Evolutionary conservation across 2,888 invertebrate species (phyloP).

Genomic region (Neoascia interrupta): DNA sequence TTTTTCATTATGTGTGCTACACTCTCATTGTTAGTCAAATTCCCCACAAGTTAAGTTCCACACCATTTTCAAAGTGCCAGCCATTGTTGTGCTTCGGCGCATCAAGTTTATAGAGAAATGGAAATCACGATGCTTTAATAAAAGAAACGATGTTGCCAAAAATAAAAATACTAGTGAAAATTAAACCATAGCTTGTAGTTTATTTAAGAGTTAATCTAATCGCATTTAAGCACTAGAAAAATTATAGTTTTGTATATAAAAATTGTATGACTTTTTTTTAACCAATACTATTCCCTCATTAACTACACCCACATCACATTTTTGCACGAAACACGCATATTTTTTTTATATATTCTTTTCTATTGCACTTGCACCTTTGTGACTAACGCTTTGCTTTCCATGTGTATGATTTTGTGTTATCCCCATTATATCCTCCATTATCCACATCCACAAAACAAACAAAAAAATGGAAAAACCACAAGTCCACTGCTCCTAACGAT

Average conservation of each 20-base stretch:
- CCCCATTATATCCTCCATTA: not conserved
- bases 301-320: slow-evolving; percentile 11
- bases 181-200: slow-evolving; percentile 17
- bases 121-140: slow-evolving; percentile 56
- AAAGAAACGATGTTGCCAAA: slow-evolving; percentile 53
- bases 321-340: slow-evolving; percentile 31
- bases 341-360: slow-evolving; percentile 12
- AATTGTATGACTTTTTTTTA: slow-evolving; percentile 47
- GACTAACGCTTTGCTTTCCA: slow-evolving; percentile 47
- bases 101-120: slow-evolving; percentile 22
- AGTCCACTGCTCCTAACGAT: slow-evolving; percentile 37
- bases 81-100: slow-evolving; percentile 42
- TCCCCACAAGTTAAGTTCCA: slow-evolving; percentile 24
- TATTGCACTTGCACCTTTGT: slow-evolving; percentile 53
- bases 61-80: slow-evolving; percentile 61
- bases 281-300: slow-evolving; percentile 36
- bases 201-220: slow-evolving; percentile 53
- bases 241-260: slow-evolving; percentile 42
- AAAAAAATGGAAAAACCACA: not conserved
- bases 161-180: slow-evolving; percentile 5
- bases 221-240: slow-evolving; percentile 53
- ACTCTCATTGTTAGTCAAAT: not conserved
- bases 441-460: not conserved
- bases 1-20: not conserved
- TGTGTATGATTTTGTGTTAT: slow-evolving; percentile 13